phyloP scores from a whole-genome alignment of 2,888 invertebrate species.

The Acleris sparsana region DNA sequence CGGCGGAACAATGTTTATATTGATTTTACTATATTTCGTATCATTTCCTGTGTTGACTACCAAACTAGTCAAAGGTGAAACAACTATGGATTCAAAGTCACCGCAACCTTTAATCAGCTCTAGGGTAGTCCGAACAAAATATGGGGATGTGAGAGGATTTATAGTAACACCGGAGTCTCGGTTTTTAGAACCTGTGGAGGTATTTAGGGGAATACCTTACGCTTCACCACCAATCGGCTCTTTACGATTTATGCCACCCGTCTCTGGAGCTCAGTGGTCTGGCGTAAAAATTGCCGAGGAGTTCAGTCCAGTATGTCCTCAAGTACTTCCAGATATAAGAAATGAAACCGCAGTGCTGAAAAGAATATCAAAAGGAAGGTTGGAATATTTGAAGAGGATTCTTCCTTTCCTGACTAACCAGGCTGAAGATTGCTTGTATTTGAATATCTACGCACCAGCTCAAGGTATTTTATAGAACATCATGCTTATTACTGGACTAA shows the following conservation, averaged over 20 bases:
- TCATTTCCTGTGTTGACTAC: constrained; percentile 78
- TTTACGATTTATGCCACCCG: constrained; percentile 97
- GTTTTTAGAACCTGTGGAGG: constrained; percentile 94
- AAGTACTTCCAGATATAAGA: constrained; percentile 92
- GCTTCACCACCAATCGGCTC: constrained; percentile 95
- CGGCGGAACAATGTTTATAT: constrained; percentile 75
- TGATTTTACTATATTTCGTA: constrained; percentile 74
- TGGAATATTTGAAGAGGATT: constrained; percentile 94
- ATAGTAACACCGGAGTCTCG: constrained; percentile 92
- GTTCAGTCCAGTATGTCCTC: constrained; percentile 96
- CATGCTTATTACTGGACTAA: constrained; percentile 23
- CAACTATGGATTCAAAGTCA: constrained; percentile 78
- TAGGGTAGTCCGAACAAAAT: constrained; percentile 93
- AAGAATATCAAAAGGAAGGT: constrained; percentile 93
- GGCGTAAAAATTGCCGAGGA: constrained; percentile 94
- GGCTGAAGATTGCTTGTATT: constrained; percentile 97
- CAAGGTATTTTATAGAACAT: constrained; percentile 87
- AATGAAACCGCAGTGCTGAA: constrained; percentile 92
- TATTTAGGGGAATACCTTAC: constrained; percentile 96
- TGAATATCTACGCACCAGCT: constrained; percentile 98
- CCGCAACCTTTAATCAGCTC: constrained; percentile 86
- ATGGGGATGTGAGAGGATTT: constrained; percentile 93
- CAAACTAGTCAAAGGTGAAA: constrained; percentile 72
- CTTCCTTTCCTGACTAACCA: constrained; percentile 94
- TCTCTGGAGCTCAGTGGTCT: constrained; percentile 95